Percentiles rank a stretch among this genome's conserved stretches.
These are phyloP conservation scores for Pissodes strobi DNA, from an alignment of 1,140 invertebrate species.

Conservation along the genomic window DNA sequence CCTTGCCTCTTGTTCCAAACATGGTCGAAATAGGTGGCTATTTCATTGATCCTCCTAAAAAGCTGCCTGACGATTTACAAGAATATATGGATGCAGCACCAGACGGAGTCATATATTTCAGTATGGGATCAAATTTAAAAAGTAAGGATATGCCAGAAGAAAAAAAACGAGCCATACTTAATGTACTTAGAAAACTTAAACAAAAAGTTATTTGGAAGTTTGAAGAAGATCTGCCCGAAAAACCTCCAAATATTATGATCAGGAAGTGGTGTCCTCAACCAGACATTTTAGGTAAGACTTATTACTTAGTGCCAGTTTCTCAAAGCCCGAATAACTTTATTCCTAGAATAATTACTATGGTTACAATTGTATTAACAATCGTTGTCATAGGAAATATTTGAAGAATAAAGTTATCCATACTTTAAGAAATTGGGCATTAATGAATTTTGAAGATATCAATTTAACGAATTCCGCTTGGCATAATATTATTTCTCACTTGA, in stretches of 20 bases:
- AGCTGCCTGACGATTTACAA: conserved; percentile 60
- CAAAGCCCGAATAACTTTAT: too few relatives aligned
- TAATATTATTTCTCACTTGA: too few relatives aligned
- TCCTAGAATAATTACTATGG: too few relatives aligned
- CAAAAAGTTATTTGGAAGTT: conserved; percentile 69
- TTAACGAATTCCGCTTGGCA: too few relatives aligned
- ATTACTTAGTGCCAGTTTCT: too few relatives aligned
- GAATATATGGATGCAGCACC: conserved; percentile 62
- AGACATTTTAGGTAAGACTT: conserved; percentile 70
- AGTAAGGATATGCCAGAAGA: conserved; percentile 56
- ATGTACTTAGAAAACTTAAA: conserved; percentile 59
- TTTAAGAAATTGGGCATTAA: too few relatives aligned
- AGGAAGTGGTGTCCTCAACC: conserved; percentile 71
- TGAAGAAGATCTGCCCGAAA: conserved; percentile 59
- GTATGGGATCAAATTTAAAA: conserved; percentile 65
- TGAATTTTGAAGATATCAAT: too few relatives aligned
- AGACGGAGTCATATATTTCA: conserved; percentile 70
- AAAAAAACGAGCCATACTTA: conserved; percentile 58
- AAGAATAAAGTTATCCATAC: too few relatives aligned
- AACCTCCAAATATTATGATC: conserved; percentile 67
- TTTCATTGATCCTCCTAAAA: conserved; percentile 42
- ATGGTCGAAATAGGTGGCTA: conserved; percentile 32
- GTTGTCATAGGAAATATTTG: too few relatives aligned
- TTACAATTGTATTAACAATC: too few relatives aligned
- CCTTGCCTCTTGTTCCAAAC: not conserved